Conservation (phyloP, 1,140 invertebrate genomes). For the Drosophila sucinea region DNA sequence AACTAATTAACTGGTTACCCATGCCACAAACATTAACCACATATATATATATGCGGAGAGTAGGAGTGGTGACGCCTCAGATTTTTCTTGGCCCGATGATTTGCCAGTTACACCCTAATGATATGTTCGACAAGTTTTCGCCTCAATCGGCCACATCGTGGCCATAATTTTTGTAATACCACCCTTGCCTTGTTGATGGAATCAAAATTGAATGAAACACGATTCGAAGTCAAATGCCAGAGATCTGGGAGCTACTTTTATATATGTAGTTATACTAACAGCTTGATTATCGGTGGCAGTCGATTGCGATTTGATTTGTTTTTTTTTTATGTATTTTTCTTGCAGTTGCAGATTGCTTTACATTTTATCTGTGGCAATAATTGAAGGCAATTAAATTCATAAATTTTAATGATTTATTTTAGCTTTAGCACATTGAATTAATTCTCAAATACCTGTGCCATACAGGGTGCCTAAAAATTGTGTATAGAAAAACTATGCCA, state of each 20-base stretch:
- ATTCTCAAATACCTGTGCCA: conserved; percentile 37
- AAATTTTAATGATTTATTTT: conserved; percentile 81
- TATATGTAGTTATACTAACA: conserved; percentile 18
- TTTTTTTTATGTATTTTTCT: conserved; percentile 3
- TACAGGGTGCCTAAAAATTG: conserved; percentile 50
- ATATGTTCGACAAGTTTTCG: conserved; percentile 44
- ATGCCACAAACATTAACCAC: conserved; percentile 16
- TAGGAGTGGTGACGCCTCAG: conserved; percentile 3
- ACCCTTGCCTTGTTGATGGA: conserved; percentile 62
- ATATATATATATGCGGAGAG: conserved; percentile 1
- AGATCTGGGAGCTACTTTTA: conserved; percentile 1
- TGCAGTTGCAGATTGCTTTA: conserved; percentile 45
- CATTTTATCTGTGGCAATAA: conserved; percentile 71
- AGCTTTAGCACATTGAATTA: conserved; percentile 60
- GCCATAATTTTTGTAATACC: conserved; percentile 71
- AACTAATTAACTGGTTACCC: conserved; percentile 29
- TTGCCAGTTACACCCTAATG: conserved; percentile 62
- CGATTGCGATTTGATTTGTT: conserved; percentile 37
- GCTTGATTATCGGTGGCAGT: conserved; percentile 46
- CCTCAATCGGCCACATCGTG: conserved; percentile 14
- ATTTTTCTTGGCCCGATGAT: conserved; percentile 6
- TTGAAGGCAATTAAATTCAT: conserved; percentile 79
- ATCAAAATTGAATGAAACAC: conserved; percentile 59
- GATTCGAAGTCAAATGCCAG: conserved; percentile 28
- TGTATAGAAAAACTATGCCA: too few species aligned